A percentile compares a stretch with the other conserved stretches of the same genome.
Evolutionary conservation across 2,888 invertebrate genomes (phyloP).

Genomic region (Lepetodrilus schrolli): DNA sequence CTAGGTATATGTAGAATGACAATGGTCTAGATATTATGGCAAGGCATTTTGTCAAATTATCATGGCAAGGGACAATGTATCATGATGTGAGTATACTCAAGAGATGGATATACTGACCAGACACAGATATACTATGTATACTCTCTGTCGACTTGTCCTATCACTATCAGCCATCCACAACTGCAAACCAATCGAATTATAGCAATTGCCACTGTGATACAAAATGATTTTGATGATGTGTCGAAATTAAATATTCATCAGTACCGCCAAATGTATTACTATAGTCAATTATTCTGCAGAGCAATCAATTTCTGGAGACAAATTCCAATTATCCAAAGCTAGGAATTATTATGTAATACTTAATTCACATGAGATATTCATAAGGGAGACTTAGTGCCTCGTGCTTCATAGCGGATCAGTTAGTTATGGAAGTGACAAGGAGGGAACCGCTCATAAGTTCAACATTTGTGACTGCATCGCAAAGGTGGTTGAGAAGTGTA

Average conservation of each 20-base stretch:
- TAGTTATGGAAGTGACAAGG: slow-evolving; percentile 9
- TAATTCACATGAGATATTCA: slow-evolving; percentile 11
- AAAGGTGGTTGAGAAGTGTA: too few relatives aligned
- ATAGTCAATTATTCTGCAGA: not conserved
- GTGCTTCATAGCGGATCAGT: not conserved
- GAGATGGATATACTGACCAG: too few relatives aligned
- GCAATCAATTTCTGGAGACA: not conserved
- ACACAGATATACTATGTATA: too few relatives aligned
- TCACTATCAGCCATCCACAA: not conserved
- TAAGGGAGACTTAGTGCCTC: not conserved
- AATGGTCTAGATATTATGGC: too few relatives aligned
- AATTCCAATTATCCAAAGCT: slow-evolving; percentile 8
- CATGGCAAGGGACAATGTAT: too few relatives aligned
- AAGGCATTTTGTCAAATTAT: too few relatives aligned
- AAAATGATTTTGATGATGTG: slow-evolving; percentile 38
- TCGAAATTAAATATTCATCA: slow-evolving; percentile 40
- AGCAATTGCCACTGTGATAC: slow-evolving; percentile 30
- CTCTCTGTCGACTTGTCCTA: not conserved
- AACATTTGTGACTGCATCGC: too few relatives aligned
- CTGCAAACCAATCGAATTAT: slow-evolving; percentile 23
- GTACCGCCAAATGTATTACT: slow-evolving; percentile 35
- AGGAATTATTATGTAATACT: slow-evolving; percentile 25
- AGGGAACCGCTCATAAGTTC: too few relatives aligned
- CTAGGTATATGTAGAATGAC: too few relatives aligned
- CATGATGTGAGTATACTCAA: too few relatives aligned